These are phyloP conservation scores for Lacanobia oleracea DNA, from an alignment of 2,888 invertebrate species.

Conservation along the genomic window DNA sequence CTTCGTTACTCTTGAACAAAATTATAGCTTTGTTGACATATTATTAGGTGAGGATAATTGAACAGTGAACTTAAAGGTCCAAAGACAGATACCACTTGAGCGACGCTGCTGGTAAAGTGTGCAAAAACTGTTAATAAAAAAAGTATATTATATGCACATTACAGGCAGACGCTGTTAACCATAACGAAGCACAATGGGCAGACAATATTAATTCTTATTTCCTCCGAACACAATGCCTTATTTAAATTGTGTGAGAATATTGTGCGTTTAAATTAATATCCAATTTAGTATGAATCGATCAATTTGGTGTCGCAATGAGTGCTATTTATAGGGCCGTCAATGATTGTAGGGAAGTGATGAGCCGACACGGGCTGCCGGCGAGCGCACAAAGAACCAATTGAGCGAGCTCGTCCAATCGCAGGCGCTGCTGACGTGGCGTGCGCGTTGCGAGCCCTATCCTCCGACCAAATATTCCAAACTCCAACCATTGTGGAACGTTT, in stretches of 20 bases:
- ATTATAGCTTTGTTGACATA: slow-evolving; percentile 15
- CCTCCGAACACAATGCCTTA: slow-evolving; percentile 57
- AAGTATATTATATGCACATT: slow-evolving; percentile 48
- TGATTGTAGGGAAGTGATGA: slow-evolving; percentile 77
- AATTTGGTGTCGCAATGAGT: slow-evolving; percentile 75
- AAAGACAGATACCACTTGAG: slow-evolving; percentile 44
- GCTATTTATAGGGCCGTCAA: slow-evolving; percentile 81
- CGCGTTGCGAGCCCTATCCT: slow-evolving; percentile 59
- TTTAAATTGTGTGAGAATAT: slow-evolving; percentile 68
- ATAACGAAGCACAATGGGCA: slow-evolving; percentile 51
- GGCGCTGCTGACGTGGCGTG: slow-evolving; percentile 69
- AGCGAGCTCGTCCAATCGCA: slow-evolving; percentile 77
- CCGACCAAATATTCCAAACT: slow-evolving; percentile 44
- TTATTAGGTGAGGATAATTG: slow-evolving; percentile 25
- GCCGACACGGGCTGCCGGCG: slow-evolving; percentile 71
- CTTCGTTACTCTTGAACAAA: slow-evolving; percentile 20
- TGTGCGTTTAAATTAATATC: slow-evolving; percentile 70
- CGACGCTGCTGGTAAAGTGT: slow-evolving; percentile 38
- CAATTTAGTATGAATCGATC: slow-evolving; percentile 80
- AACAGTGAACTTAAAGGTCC: slow-evolving; percentile 30
- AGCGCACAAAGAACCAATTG: slow-evolving; percentile 84
- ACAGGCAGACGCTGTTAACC: slow-evolving; percentile 44
- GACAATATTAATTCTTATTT: slow-evolving; percentile 62
- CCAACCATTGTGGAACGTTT: slow-evolving; percentile 41
- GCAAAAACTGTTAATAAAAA: slow-evolving; percentile 53